A percentile compares a stretch with the other conserved stretches of the same genome.
phyloP scores from a whole-genome alignment of 2,888 invertebrate genomes.

The Metalampra italica region DNA sequence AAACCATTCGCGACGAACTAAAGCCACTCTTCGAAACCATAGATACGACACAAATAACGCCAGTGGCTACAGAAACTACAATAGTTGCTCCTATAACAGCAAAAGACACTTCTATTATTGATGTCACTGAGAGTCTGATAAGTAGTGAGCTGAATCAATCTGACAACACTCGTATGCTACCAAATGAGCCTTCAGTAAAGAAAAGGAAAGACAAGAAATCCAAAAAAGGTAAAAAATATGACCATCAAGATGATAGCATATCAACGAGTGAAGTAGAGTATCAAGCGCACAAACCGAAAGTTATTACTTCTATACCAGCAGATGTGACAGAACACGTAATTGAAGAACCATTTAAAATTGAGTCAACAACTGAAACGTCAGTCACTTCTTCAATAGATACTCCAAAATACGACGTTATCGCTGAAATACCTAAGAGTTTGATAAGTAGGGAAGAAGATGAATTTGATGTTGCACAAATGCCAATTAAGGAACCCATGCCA shows the following conservation, averaged over 20 bases:
- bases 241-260: neutral
- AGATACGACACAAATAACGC: neutral
- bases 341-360: conserved; percentile 80
- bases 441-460: conserved; percentile 35
- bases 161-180: conserved; percentile 6
- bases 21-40: neutral
- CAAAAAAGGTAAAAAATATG: conserved; percentile 1
- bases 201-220: conserved; percentile 12
- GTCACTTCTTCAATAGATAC: neutral
- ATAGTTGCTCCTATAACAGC: neutral
- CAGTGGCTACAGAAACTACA: neutral
- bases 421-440: conserved; percentile 23
- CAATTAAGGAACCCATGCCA: conserved; percentile 21
- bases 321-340: conserved; percentile 82
- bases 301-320: neutral
- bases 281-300: too few species aligned
- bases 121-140: conserved; percentile 26
- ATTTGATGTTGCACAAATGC: conserved; percentile 14
- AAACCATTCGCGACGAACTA: neutral
- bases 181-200: conserved; percentile 20
- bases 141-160: conserved; percentile 35
- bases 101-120: conserved; percentile 4
- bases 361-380: too few species aligned
- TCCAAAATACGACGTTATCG: neutral
- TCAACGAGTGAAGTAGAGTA: neutral